Base-by-base conservation (phyloP, 23 tunicate genomes). In the Trididemnum miniatum region DNA sequence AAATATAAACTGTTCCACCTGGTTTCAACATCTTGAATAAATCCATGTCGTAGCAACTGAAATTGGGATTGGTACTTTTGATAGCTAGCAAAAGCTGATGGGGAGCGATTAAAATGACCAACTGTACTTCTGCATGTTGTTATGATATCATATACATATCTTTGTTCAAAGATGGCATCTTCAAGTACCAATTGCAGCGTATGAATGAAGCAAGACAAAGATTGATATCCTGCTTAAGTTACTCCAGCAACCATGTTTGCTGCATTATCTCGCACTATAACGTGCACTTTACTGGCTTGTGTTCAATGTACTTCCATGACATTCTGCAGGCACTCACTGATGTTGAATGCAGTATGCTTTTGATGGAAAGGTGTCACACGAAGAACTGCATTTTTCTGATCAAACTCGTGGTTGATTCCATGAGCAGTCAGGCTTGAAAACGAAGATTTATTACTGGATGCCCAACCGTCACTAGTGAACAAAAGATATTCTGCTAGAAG, bases 131-230 rank as follows among this genome's bases (percentile, higher is more conserved):
- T n/a, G n/a, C n/a, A n/a, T n/a, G n/a, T n/a, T n/a, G 69, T 23
- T 62, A 23, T 62, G 20, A 15, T 62, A 23, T 62, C 27, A 18
- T 62, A 15, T 4, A 62, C 69, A 62, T 62, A 62, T 27, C 69
- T 15, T 62, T 62, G 69, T 62, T 62, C 69, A 62, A 62, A 62
- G 28, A n/a, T n/a, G n/a, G 69, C 69, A 62, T 62, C 27, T 4
- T 62, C 23, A 4, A 62, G 23, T 20, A 23, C 69, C 23, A 62
- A 62, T 62, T 62, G 69, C 23, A 62, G 23, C 7, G 69, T 62
- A 62, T 62, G 69, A 5, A 62, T 20, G 27, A 62, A 62, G 27
- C 69, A 62, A 4, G 69, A 62, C 28, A 23, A n/a, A n/a, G 69
- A 62, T 23, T 62, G 27, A 62, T 15, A 62, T 4, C 69, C 69